Evolutionary conservation across 2,888 invertebrate genomes (phyloP).

Genomic region (Drosophila formosana): DNA sequence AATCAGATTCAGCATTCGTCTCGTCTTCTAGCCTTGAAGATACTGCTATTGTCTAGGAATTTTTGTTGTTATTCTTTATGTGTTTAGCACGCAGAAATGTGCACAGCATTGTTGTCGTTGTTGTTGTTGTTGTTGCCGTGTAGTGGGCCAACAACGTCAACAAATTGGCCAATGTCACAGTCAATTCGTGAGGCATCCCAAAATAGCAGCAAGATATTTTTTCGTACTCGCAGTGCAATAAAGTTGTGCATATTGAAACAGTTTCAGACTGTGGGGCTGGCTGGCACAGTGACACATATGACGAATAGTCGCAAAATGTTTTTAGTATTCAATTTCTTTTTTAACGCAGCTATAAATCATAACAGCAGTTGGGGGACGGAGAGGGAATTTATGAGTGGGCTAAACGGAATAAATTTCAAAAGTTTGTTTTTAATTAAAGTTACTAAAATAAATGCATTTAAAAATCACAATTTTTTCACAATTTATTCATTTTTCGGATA

Average conservation of each 20-base stretch:
- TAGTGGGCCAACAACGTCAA: conserved; percentile 27
- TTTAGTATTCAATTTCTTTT: conserved; percentile 6
- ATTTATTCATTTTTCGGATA: not conserved
- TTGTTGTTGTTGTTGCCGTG: conserved; percentile 6
- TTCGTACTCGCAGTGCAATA: conserved; percentile 20
- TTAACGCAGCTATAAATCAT: conserved; percentile 28
- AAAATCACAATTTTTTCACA: not conserved
- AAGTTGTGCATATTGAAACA: conserved; percentile 34
- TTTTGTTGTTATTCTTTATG: conserved; percentile 18
- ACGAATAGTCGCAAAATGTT: conserved; percentile 26
- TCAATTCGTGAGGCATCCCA: conserved; percentile 39
- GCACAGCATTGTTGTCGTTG: conserved; percentile 18
- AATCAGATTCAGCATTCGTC: conserved; percentile 39
- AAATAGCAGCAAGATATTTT: conserved; percentile 36
- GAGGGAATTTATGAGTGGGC: conserved; percentile 7
- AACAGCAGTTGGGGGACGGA: not conserved
- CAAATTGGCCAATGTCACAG: conserved; percentile 55
- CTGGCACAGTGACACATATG: conserved; percentile 24
- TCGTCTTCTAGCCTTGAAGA: conserved; percentile 30
- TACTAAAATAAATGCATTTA: not conserved
- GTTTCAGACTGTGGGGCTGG: conserved; percentile 18
- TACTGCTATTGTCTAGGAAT: conserved; percentile 28
- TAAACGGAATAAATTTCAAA: conserved; percentile 8
- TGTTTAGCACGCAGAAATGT: conserved; percentile 30
- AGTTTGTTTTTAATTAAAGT: conserved; percentile 11